These are phyloP conservation scores for Cyanoramphus novaezelandiae DNA, from an alignment of 2,113 vertebrate genomes.

Conservation along the genomic window DNA sequence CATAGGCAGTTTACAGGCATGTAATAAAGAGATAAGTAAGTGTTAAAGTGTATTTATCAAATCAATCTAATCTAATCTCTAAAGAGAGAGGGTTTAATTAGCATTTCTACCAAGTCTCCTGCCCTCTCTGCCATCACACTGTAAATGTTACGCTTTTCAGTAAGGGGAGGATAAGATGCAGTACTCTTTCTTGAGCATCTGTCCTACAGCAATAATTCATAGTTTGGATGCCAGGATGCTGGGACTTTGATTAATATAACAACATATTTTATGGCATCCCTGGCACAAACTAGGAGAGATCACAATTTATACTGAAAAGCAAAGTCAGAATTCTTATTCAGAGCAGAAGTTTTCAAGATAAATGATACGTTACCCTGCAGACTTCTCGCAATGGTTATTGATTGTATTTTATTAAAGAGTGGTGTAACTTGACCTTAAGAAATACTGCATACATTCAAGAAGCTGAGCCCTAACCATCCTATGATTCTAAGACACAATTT, in stretches of 20 bases:
- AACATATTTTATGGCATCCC: slow-evolving; percentile 26
- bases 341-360: slow-evolving; percentile 34
- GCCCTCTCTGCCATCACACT: background rate
- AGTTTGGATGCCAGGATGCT: slow-evolving; percentile 6
- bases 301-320: slow-evolving; percentile 37
- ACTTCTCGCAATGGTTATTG: slow-evolving; percentile 16
- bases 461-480: background rate
- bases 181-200: slow-evolving; percentile 23
- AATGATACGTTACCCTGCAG: background rate
- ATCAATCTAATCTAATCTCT: background rate
- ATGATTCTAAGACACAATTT: background rate
- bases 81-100: slow-evolving; percentile 38
- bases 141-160: background rate
- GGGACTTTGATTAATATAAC: slow-evolving; percentile 64
- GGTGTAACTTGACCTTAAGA: slow-evolving; percentile 47
- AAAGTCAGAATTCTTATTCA: slow-evolving; percentile 45
- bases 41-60: slow-evolving; percentile 8
- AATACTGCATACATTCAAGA: slow-evolving; percentile 15
- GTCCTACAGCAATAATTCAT: slow-evolving; percentile 47
- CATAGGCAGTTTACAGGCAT: background rate
- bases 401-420: slow-evolving; percentile 40
- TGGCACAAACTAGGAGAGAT: slow-evolving; percentile 48
- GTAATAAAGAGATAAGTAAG: background rate
- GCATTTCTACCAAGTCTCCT: slow-evolving; percentile 22
- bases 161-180: background rate